phyloP scores from a whole-genome alignment of 2,888 invertebrate genomes.

The Calameuta idolon region DNA sequence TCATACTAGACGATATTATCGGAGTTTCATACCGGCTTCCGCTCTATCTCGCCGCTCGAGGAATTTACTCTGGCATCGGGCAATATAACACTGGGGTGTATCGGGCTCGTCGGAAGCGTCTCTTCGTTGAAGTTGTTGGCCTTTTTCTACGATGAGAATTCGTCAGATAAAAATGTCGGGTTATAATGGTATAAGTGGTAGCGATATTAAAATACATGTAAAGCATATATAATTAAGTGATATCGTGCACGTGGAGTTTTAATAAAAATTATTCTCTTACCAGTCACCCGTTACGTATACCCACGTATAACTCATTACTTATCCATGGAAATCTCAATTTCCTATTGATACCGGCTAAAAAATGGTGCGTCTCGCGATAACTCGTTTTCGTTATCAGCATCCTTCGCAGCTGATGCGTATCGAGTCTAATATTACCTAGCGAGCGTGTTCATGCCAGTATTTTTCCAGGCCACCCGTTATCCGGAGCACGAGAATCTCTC shows the following conservation, averaged over 20 bases:
- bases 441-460: not conserved
- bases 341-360: not conserved
- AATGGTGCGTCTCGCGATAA: not conserved
- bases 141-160: not conserved
- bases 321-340: not conserved
- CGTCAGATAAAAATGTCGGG: not conserved
- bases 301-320: not conserved
- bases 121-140: not conserved
- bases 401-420: not conserved
- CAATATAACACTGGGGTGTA: not conserved
- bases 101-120: not conserved
- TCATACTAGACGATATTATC: not conserved
- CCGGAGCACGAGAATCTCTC: conserved; percentile 17
- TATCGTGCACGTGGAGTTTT: too few species aligned
- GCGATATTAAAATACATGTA: not conserved
- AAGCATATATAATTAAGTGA: too few species aligned
- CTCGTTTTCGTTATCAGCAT: not conserved
- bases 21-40: not conserved
- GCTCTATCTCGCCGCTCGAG: not conserved
- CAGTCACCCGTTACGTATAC: not conserved
- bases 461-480: conserved; percentile 24
- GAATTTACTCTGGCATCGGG: not conserved
- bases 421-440: not conserved
- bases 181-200: not conserved
- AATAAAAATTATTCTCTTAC: not conserved